Evolutionary conservation across 2,797 vertebrate genomes (phyloP).

Genomic region (Scleropages formosus): DNA sequence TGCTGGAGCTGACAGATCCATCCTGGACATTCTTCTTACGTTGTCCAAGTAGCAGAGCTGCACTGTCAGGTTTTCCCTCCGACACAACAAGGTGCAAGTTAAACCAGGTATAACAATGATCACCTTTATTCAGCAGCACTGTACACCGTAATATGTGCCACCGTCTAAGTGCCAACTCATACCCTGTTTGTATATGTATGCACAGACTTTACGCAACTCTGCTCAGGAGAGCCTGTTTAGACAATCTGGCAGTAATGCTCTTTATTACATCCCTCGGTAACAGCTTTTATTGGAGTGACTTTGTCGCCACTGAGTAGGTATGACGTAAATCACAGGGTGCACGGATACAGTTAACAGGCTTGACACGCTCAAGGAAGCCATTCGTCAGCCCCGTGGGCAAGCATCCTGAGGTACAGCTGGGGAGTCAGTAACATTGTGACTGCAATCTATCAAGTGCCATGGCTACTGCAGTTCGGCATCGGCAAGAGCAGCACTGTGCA

Average conservation of each 20-base stretch:
- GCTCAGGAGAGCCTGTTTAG: background rate
- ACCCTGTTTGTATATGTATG: background rate
- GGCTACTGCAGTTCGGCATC: slow-evolving; percentile 57
- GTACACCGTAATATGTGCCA: background rate
- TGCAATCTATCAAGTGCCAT: slow-evolving; percentile 68
- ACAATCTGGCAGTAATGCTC: slow-evolving; percentile 17
- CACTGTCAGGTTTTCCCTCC: background rate
- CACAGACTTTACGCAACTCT: background rate
- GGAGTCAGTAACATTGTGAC: slow-evolving; percentile 59
- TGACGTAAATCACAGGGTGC: slow-evolving; percentile 31
- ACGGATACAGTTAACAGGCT: slow-evolving; percentile 52
- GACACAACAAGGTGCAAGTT: background rate
- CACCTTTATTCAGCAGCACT: background rate
- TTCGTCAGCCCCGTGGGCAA: slow-evolving; percentile 63
- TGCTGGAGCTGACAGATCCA: background rate
- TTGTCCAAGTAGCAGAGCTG: background rate
- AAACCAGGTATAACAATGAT: slow-evolving; percentile 68
- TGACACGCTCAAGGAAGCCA: slow-evolving; percentile 60
- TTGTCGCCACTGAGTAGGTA: slow-evolving; percentile 10
- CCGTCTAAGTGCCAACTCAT: background rate
- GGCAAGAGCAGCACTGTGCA: slow-evolving; percentile 51
- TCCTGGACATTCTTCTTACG: background rate
- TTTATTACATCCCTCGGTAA: background rate
- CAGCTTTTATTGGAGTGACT: slow-evolving; percentile 4
- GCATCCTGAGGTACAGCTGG: slow-evolving; percentile 50